Percentiles rank a stretch among this genome's conserved stretches.
These are phyloP conservation scores for Erebia epiphron DNA, from an alignment of 2,888 invertebrate genomes.

Conservation along the genomic window DNA sequence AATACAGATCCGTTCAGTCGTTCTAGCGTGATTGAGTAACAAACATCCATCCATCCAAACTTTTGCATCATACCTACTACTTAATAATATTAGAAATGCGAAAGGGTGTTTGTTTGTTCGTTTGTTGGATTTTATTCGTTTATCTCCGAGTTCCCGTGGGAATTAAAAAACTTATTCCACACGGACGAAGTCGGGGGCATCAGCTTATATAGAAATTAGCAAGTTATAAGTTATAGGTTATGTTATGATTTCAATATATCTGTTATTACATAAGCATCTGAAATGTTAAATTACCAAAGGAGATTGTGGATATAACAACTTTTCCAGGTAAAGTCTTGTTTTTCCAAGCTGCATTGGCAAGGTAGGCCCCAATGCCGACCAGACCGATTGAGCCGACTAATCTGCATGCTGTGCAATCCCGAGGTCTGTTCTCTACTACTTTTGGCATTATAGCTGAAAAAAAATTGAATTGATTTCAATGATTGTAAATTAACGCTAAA, in stretches of 20 bases:
- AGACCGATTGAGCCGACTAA: constrained; percentile 84
- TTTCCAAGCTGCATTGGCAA: constrained; percentile 81
- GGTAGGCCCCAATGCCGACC: constrained; percentile 84
- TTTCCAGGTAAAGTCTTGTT: constrained; percentile 75
- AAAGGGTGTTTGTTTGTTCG: too few relatives aligned
- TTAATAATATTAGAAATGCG: too few relatives aligned
- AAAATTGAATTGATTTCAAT: not conserved
- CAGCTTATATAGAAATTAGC: too few relatives aligned
- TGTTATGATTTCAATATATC: not conserved
- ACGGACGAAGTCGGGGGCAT: too few relatives aligned
- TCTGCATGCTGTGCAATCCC: constrained; percentile 84
- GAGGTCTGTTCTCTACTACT: constrained; percentile 64
- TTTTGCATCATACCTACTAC: too few relatives aligned
- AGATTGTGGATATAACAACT: constrained; percentile 69
- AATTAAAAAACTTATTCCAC: too few relatives aligned
- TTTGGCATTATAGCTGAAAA: constrained; percentile 48
- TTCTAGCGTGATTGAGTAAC: too few relatives aligned
- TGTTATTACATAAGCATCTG: not conserved
- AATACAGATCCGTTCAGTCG: too few relatives aligned
- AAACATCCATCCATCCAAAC: too few relatives aligned
- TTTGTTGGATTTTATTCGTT: too few relatives aligned
- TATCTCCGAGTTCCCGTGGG: too few relatives aligned
- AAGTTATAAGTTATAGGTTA: not conserved
- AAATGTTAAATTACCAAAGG: constrained; percentile 64
- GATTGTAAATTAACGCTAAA: not conserved